Percentiles rank a stretch among this genome's conserved stretches.
phyloP scores from a whole-genome alignment of 2,888 invertebrate genomes.

The Meliscaeva auricollis region DNA sequence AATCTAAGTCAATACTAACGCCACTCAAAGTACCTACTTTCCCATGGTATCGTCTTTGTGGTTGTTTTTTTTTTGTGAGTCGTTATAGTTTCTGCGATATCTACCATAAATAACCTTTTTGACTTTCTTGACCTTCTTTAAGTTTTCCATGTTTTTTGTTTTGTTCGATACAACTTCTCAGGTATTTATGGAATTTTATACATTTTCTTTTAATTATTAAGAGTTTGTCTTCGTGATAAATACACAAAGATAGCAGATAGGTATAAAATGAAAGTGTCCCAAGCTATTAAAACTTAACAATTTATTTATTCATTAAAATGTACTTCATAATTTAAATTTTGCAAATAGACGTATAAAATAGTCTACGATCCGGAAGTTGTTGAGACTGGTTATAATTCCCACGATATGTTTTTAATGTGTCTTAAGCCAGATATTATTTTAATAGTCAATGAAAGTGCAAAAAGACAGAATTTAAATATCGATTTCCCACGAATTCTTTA shows the following conservation, averaged over 20 bases:
- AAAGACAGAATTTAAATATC: not conserved
- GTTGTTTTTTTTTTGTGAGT: not conserved
- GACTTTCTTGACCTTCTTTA: slow-evolving; percentile 36
- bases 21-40: not conserved
- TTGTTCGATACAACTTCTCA: not conserved
- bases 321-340: not conserved
- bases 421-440: not conserved
- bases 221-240: not conserved
- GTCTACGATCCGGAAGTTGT: not conserved
- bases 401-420: not conserved
- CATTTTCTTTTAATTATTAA: not conserved
- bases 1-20: slow-evolving; percentile 49
- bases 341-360: not conserved
- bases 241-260: not conserved
- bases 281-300: not conserved
- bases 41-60: not conserved
- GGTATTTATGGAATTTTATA: slow-evolving; percentile 27
- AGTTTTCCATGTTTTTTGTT: not conserved
- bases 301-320: not conserved
- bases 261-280: slow-evolving; percentile 11
- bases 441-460: not conserved
- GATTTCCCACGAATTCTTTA: not conserved
- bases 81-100: slow-evolving; percentile 12
- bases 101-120: slow-evolving; percentile 13
- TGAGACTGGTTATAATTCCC: not conserved